Percentiles rank a stretch among this genome's conserved stretches.
Conservation (phyloP, 2,888 invertebrate genomes). For the Scaptomyza parva region DNA sequence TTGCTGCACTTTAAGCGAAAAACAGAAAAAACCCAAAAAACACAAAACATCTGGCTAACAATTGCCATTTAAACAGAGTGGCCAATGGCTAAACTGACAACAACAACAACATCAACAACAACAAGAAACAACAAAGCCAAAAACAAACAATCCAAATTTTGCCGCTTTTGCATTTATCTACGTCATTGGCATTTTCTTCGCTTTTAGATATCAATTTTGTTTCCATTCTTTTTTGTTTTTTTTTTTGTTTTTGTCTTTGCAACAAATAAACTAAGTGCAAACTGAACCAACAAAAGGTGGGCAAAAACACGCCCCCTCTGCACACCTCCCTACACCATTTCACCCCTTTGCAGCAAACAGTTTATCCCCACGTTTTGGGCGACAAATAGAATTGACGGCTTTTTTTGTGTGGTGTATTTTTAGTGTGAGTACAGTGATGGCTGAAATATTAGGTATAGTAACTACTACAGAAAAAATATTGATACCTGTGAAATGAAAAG, state of each 20-base stretch:
- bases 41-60: conserved; percentile 45
- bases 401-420: conserved; percentile 51
- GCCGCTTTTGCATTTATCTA: conserved; percentile 76
- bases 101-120: neutral
- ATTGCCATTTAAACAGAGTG: conserved; percentile 48
- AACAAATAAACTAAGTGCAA: conserved; percentile 77
- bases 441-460: neutral
- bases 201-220: conserved; percentile 76
- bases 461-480: neutral
- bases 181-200: conserved; percentile 76
- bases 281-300: conserved; percentile 48
- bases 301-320: conserved; percentile 11
- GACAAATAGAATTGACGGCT: conserved; percentile 72
- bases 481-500: too few relatives aligned
- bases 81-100: conserved; percentile 10
- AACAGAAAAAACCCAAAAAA: conserved; percentile 1
- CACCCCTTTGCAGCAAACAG: neutral
- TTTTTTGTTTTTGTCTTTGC: conserved; percentile 24
- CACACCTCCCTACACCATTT: neutral
- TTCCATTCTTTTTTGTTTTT: conserved; percentile 13
- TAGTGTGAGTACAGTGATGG: conserved; percentile 47
- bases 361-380: conserved; percentile 25
- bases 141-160: conserved; percentile 68
- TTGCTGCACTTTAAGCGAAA: conserved; percentile 43
- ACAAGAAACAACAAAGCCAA: conserved; percentile 20